Base-by-base conservation (phyloP, 2,888 invertebrate species). In the Ferrisia virgata region DNA sequence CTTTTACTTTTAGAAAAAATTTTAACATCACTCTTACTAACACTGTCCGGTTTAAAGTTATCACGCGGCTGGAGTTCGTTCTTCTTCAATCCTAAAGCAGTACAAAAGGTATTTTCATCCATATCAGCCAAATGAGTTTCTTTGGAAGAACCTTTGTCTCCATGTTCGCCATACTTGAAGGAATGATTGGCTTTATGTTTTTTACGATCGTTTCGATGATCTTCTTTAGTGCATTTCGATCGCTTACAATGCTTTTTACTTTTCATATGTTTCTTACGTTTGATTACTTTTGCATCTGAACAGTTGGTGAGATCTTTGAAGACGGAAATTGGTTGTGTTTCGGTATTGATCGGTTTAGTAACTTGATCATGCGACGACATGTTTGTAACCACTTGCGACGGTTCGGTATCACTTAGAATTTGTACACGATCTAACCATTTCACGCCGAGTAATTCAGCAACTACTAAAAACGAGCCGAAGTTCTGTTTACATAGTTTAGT, bases 51-150 rank as follows among this genome's bases (percentile, higher is more conserved):
- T 64, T 64, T 64, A 28, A 15, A 28, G 15, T 64, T 64, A 4
- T 64, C 72, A 4, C 72, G 72, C 72, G 72, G 15, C 36, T 72
- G 43, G 2, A 25, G 11, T 43, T 83, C 33, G 18, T 22, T 64
- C 28, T 83, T 83, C 31, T 83, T 83, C 72, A 83, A 13, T n/a
- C 83, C 83, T 43, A 83, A 83, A 8, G 83, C 33, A 0, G 43
- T 83, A 31, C 83, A 83, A 33, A 83, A 83, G 13, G 83, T 83
- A 83, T 76, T 76, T 47, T 83, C 83, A 18, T 83, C 83, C 83
- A 83, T 83, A 36, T 83, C 39, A 3, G 83, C 83, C 18, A 83
- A 31, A 72, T 83, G 72, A 28, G 83, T 83, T 33, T 76, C 76
- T 76, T 76, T 76, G 18, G n/a, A 2, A 8, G 82, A n/a, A 8